Percentiles rank a stretch among this genome's conserved stretches.
These are phyloP conservation scores for Ranitomeya variabilis DNA, from an alignment of 2,113 vertebrate species.

Conservation along the genomic window DNA sequence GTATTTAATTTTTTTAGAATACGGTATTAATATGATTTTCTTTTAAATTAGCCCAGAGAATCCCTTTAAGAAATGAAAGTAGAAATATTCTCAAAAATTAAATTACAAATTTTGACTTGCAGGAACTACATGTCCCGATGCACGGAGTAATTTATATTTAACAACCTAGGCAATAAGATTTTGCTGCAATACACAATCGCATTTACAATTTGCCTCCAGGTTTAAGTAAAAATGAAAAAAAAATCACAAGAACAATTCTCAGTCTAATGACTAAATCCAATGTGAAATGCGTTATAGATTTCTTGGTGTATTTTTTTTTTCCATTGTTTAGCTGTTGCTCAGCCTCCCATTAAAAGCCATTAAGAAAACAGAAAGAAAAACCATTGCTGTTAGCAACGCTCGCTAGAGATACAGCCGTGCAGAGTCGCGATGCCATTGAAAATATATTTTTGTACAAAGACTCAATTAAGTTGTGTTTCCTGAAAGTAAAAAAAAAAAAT, in stretches of 20 bases:
- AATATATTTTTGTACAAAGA: conserved; percentile 50
- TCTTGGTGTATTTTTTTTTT: neutral
- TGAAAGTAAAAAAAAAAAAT: conserved; percentile 6
- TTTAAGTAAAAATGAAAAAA: conserved; percentile 1
- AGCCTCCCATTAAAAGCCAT: conserved; percentile 29
- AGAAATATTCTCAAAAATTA: neutral
- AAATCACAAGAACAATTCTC: neutral
- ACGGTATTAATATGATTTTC: too few relatives aligned
- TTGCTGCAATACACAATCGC: neutral
- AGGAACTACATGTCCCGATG: neutral
- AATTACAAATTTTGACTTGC: neutral
- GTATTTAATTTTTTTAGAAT: too few relatives aligned
- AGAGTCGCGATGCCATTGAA: neutral
- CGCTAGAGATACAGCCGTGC: neutral
- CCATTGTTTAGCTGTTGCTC: conserved; percentile 15
- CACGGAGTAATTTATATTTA: neutral
- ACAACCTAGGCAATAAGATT: neutral
- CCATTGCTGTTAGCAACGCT: conserved; percentile 31
- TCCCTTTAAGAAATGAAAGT: too few relatives aligned
- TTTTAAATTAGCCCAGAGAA: too few relatives aligned
- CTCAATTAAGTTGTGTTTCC: conserved; percentile 44
- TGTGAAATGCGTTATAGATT: conserved; percentile 34
- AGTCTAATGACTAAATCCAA: neutral
- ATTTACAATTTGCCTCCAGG: neutral
- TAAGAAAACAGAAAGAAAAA: conserved; percentile 1